These are phyloP conservation scores for Oncorhynchus masou DNA, from an alignment of 2,113 vertebrate species.

Conservation along the genomic window DNA sequence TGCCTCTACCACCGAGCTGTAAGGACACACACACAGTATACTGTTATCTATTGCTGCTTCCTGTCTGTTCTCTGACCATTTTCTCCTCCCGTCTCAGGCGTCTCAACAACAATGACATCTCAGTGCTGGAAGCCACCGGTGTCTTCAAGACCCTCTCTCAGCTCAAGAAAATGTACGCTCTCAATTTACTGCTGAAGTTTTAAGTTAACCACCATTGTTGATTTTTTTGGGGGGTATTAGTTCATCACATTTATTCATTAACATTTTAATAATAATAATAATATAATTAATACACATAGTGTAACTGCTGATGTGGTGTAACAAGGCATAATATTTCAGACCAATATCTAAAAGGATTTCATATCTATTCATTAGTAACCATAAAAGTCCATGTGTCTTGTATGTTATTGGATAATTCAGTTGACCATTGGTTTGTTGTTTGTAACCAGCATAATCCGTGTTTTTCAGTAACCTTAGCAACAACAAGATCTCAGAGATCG, in stretches of 20 bases:
- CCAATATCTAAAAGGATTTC: no score
- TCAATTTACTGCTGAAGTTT: no score
- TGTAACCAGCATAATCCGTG: not conserved
- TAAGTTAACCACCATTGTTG: no score
- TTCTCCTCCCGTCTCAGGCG: slow-evolving; percentile 65
- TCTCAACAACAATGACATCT: slow-evolving; percentile 94
- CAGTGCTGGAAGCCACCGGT: slow-evolving; percentile 89
- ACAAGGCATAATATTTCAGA: no score
- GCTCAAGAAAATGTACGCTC: slow-evolving; percentile 96
- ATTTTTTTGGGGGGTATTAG: not conserved
- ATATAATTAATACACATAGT: no score
- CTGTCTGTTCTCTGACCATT: not conserved
- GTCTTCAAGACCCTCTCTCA: slow-evolving; percentile 91
- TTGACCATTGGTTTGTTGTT: not conserved
- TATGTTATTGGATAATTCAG: no score
- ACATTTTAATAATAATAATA: no score
- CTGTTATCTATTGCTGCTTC: slow-evolving; percentile 10
- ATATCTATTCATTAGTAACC: no score
- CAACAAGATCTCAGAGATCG: slow-evolving; percentile 94
- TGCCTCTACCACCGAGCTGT: slow-evolving; percentile 88
- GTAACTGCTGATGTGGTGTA: no score
- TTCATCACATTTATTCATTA: no score
- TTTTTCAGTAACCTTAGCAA: slow-evolving; percentile 91
- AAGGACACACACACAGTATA: slow-evolving; percentile 45
- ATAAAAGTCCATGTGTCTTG: no score